phyloP scores from a whole-genome alignment of 2,113 vertebrate genomes.

The Condylura cristata region DNA sequence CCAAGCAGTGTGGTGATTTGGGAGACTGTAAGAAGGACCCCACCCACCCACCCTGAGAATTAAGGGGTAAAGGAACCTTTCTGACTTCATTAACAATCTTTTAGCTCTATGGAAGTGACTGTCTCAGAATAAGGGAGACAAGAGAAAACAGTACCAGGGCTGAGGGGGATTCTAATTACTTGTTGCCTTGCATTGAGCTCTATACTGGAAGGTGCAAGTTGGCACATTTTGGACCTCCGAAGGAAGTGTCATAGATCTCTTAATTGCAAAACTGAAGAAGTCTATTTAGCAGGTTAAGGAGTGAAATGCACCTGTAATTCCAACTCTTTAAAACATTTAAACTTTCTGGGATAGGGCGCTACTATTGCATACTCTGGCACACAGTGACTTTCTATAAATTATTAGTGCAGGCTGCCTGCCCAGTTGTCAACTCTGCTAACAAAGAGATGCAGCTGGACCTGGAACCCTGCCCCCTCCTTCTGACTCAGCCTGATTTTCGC shows the following conservation, averaged over 20 bases:
- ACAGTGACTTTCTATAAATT: too few species aligned
- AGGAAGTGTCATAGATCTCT: not conserved
- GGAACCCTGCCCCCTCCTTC: not conserved
- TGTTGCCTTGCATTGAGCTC: too few species aligned
- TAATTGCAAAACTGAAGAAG: not conserved
- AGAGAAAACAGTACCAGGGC: not conserved
- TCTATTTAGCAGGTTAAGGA: not conserved
- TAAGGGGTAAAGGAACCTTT: not conserved
- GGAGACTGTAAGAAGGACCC: not conserved
- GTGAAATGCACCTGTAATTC: not conserved
- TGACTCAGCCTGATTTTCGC: not conserved
- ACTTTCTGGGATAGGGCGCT: not conserved
- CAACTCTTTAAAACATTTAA: not conserved
- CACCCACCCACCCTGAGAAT: too few species aligned
- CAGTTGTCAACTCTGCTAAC: not conserved
- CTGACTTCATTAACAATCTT: not conserved
- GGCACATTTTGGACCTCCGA: not conserved
- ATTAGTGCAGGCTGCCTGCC: too few species aligned
- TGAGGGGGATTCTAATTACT: fast-evolving
- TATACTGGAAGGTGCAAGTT: fast-evolving
- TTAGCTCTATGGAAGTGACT: not conserved
- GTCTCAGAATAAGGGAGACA: not conserved
- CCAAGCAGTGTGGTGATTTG: fast-evolving
- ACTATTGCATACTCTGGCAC: not conserved
- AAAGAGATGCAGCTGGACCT: not conserved